Base-by-base conservation (phyloP, 2,113 vertebrate species). In the Kryptolebias marmoratus region DNA sequence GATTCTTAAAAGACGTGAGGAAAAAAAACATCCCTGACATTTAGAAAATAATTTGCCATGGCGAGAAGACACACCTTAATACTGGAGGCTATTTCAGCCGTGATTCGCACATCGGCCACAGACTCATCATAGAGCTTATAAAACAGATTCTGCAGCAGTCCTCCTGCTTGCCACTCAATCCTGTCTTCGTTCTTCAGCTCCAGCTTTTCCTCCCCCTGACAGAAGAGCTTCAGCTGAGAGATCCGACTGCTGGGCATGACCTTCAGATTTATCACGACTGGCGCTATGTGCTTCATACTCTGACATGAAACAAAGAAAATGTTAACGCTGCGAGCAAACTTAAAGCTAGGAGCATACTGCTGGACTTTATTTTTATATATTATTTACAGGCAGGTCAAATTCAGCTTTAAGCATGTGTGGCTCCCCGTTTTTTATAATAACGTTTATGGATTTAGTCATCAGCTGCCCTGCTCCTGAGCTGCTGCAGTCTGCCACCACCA, bases 111-210 rank as follows among this genome's bases (percentile, higher is more conserved):
- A 64, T 93, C 91, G 68, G 90, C 93, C 55, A 93, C 93, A 3
- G 92, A 95, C 87, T 99, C 97, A 77, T 98, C 97, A 76, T 93
- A 96, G 90, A 98, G 94, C 65, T 89, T 94, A 73, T 96, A 98
- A 82, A 90, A 90, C 62, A 99, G 94, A 80, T 95, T 94, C 11
- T 82, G 93, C 86, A 98, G 93, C 22, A 77, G 3, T 69, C 93
- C 93, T 1, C 96, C 96, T 14, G 95, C 97, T 70, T 92, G 83
- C 95, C 95, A 97, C 7, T 87, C 88, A 22, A 98, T 94, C 72
- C 95, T 95, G 69, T 98, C 97, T 0, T 93, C 80, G 77, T 96
- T 91, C 81, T 90, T 95, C 54, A 99, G 93, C 47, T 94, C 90
- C 86, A 94, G 93, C 52, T 93, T 74, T 2, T 59, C 91, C 13